Conservation (phyloP, 2,113 vertebrate species). For the Himantopus leucocephalus region DNA sequence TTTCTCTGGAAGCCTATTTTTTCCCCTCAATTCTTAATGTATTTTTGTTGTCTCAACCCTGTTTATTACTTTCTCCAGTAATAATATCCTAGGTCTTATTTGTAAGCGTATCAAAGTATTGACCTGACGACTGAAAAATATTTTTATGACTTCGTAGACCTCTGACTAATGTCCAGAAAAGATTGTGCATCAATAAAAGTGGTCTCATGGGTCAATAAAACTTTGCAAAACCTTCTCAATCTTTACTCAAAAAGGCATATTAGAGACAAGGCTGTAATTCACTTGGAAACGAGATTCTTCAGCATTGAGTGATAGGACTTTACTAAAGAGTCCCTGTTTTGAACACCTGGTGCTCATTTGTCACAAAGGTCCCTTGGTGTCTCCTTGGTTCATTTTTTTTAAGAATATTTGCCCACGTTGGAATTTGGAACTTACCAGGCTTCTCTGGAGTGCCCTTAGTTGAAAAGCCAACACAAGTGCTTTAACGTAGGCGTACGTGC, state of each 20-base stretch:
- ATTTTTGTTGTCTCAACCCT: neutral
- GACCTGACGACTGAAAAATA: neutral
- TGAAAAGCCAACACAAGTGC: neutral
- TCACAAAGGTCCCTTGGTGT: neutral
- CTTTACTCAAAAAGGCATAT: neutral
- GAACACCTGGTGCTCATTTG: neutral
- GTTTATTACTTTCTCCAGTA: neutral
- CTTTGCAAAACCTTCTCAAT: neutral
- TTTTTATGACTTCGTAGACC: neutral
- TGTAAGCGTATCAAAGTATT: neutral
- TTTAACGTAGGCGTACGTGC: neutral
- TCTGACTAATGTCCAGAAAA: neutral
- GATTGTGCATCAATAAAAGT: neutral
- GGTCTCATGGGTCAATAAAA: neutral
- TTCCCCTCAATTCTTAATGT: neutral
- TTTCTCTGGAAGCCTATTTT: neutral
- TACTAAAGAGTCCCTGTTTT: neutral
- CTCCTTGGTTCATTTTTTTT: neutral
- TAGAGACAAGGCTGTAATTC: constrained; percentile 1
- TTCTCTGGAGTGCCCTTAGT: neutral
- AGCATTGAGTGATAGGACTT: neutral
- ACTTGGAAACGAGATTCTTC: neutral
- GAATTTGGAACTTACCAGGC: neutral
- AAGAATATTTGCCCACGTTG: neutral
- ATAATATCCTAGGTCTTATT: neutral